These are phyloP conservation scores for Siphlonurus alternatus DNA, from an alignment of 2,888 invertebrate species.

Conservation along the genomic window DNA sequence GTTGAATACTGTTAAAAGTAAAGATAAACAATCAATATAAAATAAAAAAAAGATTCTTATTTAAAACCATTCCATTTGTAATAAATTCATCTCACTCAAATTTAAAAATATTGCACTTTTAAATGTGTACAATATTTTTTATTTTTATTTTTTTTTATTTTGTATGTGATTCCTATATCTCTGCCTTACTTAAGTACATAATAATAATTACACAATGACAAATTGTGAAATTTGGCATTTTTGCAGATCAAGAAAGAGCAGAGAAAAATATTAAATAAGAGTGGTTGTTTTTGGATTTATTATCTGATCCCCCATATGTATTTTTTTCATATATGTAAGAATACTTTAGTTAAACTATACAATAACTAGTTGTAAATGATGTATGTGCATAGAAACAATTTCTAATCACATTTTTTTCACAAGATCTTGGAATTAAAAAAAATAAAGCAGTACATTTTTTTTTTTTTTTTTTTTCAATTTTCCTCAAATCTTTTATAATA, in stretches of 20 bases:
- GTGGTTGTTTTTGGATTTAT: neutral
- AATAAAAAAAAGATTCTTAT: neutral
- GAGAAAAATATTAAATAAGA: neutral
- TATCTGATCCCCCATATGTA: neutral
- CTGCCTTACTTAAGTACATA: neutral
- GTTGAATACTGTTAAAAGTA: neutral
- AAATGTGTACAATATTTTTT: too few relatives aligned
- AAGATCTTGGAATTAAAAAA: too few relatives aligned
- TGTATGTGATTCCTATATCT: too few relatives aligned
- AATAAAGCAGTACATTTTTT: too few relatives aligned
- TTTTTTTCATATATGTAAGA: neutral
- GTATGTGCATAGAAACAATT: neutral
- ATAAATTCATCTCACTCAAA: too few relatives aligned
- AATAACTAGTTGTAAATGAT: neutral
- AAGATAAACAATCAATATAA: neutral
- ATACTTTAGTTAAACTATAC: neutral
- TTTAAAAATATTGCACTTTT: too few relatives aligned
- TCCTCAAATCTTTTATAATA: too few relatives aligned
- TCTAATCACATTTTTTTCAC: neutral
- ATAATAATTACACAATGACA: neutral
- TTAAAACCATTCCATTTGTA: too few relatives aligned
- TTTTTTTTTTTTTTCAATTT: too few relatives aligned
- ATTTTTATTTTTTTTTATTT: too few relatives aligned
- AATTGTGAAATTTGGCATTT: neutral
- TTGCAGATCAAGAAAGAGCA: too few relatives aligned